Conservation (phyloP, 2,113 vertebrate genomes). For the Elephas maximus region DNA sequence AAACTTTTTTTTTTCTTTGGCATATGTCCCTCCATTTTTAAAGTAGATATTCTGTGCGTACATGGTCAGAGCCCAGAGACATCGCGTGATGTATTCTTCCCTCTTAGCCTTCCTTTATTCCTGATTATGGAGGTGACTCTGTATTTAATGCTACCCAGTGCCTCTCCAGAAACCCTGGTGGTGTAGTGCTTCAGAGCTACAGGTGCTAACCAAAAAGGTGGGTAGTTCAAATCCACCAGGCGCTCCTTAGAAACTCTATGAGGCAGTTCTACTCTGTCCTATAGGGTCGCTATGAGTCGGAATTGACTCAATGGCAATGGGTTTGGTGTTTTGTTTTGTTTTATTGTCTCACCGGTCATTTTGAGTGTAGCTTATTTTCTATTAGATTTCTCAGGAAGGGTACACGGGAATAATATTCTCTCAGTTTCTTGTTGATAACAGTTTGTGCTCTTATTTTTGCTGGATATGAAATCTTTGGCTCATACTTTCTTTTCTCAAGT, state of each 20-base stretch:
- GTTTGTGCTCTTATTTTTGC: background rate
- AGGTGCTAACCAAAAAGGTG: too few relatives aligned
- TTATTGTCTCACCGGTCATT: background rate
- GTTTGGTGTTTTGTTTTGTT: too few relatives aligned
- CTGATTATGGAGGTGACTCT: background rate
- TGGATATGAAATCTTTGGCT: background rate
- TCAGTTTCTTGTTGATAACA: background rate
- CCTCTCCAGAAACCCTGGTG: background rate
- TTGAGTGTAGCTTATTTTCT: conserved; percentile 15
- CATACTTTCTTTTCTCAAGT: background rate
- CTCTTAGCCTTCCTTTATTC: background rate
- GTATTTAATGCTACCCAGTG: background rate
- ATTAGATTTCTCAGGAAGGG: background rate
- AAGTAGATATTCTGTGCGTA: background rate
- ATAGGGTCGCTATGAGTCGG: too few relatives aligned
- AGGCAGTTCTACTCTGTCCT: too few relatives aligned
- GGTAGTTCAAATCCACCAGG: too few relatives aligned
- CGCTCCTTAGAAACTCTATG: too few relatives aligned
- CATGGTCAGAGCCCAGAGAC: background rate
- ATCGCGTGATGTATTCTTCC: background rate
- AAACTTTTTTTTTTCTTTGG: background rate
- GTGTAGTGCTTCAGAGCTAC: too few relatives aligned
- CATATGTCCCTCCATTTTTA: background rate
- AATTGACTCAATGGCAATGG: too few relatives aligned
- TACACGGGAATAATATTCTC: background rate